Conservation (phyloP, 1,140 invertebrate genomes). For the Formica selysi region DNA sequence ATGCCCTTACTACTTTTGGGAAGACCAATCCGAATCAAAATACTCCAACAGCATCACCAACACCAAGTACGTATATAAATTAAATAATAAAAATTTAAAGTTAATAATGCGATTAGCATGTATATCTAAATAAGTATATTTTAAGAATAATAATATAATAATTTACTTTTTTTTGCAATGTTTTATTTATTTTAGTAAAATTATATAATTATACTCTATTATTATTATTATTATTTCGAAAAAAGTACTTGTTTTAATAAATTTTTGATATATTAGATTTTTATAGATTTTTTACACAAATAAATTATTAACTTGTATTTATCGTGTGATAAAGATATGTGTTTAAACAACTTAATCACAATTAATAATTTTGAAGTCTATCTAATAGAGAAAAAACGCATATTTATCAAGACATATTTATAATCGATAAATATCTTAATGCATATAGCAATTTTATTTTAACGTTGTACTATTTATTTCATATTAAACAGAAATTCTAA, state of each 20-base stretch:
- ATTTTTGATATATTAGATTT: no score
- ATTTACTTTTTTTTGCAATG: not conserved
- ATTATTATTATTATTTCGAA: no score
- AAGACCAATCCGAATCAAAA: slow-evolving; percentile 88
- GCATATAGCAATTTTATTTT: not conserved
- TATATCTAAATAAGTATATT: not conserved
- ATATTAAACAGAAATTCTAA: slow-evolving; percentile 1
- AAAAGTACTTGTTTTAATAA: no score
- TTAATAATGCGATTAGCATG: not conserved
- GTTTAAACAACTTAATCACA: no score
- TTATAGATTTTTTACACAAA: no score
- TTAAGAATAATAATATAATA: slow-evolving; percentile 2
- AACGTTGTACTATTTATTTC: not conserved
- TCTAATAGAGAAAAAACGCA: no score
- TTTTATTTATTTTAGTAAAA: no score
- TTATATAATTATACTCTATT: no score
- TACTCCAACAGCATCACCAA: slow-evolving; percentile 86
- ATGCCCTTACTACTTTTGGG: slow-evolving; percentile 90
- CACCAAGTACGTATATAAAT: slow-evolving; percentile 86
- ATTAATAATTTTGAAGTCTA: no score
- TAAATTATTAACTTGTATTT: no score
- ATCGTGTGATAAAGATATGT: no score
- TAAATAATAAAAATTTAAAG: slow-evolving; percentile 20
- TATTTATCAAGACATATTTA: not conserved
- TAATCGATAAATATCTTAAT: not conserved